Evolutionary conservation across 2,797 vertebrate genomes (phyloP).

Genomic region (Mycteria americana): DNA sequence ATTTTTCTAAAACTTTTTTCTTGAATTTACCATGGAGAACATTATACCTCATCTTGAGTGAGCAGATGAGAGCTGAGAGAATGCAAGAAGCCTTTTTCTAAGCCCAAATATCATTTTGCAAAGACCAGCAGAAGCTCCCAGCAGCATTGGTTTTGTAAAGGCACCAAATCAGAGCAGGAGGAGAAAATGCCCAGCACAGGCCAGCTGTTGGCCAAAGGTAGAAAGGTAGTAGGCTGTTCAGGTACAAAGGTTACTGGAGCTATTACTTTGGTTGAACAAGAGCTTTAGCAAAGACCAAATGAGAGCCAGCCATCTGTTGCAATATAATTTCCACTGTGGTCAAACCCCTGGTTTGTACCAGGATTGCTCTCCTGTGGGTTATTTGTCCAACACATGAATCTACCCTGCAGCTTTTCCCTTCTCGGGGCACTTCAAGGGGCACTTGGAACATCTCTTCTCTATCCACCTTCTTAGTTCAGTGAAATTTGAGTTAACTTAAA

Average conservation of each 20-base stretch:
- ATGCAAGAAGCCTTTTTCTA: background rate
- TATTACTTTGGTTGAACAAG: background rate
- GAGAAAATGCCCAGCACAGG: background rate
- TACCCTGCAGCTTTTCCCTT: background rate
- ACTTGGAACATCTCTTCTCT: background rate
- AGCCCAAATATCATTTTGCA: background rate
- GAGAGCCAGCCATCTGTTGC: background rate
- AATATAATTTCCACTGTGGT: background rate
- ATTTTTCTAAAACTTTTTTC: background rate
- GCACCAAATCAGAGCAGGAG: background rate
- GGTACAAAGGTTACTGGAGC: background rate
- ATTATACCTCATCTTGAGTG: background rate
- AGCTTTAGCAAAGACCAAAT: background rate
- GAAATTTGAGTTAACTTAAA: background rate
- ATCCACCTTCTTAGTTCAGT: accelerated
- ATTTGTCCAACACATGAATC: background rate
- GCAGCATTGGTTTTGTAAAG: background rate
- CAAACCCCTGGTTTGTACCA: background rate
- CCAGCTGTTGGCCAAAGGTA: background rate
- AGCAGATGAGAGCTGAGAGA: background rate
- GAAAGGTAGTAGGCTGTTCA: background rate
- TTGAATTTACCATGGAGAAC: background rate
- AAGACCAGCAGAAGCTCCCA: background rate
- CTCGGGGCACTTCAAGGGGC: background rate
- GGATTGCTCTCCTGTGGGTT: background rate